phyloP scores from a whole-genome alignment of 2,888 invertebrate genomes.

The Anaspis maculata region DNA sequence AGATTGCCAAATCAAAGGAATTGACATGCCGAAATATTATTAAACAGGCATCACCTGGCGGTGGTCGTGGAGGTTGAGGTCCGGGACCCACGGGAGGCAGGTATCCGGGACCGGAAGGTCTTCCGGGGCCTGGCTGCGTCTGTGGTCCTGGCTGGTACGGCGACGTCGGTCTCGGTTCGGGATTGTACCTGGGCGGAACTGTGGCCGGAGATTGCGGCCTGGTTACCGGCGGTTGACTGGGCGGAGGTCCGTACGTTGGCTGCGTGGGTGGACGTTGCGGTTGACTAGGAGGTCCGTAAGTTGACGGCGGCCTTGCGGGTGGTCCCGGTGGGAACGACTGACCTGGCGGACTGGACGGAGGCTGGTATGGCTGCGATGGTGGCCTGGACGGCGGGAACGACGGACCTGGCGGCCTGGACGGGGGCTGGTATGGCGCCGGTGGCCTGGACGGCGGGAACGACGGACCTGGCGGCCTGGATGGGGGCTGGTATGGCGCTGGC shows the following conservation, averaged over 20 bases:
- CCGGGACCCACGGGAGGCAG: conserved; percentile 1
- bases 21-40: too few relatives aligned
- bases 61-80: conserved; percentile 8
- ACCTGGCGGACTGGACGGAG: conserved; percentile 11
- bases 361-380: conserved; percentile 12
- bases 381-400: conserved; percentile 13
- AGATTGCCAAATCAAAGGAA: too few relatives aligned
- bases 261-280: conserved; percentile 1
- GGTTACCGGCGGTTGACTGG: conserved; percentile 9
- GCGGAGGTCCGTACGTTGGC: conserved; percentile 15
- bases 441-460: conserved; percentile 12
- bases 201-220: conserved; percentile 11
- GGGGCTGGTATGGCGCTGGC: conserved; percentile 17
- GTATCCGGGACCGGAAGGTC: neutral
- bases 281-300: too few relatives aligned
- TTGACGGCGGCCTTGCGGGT: too few relatives aligned
- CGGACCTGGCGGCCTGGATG: conserved; percentile 8
- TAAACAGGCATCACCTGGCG: too few relatives aligned
- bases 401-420: conserved; percentile 17
- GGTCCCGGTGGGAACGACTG: too few relatives aligned
- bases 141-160: neutral
- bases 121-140: too few relatives aligned
- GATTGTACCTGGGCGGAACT: conserved; percentile 3
- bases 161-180: conserved; percentile 11
- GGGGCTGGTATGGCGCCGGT: conserved; percentile 7